phyloP scores from a whole-genome alignment of 2,888 invertebrate genomes.

The Hypsopygia costalis region DNA sequence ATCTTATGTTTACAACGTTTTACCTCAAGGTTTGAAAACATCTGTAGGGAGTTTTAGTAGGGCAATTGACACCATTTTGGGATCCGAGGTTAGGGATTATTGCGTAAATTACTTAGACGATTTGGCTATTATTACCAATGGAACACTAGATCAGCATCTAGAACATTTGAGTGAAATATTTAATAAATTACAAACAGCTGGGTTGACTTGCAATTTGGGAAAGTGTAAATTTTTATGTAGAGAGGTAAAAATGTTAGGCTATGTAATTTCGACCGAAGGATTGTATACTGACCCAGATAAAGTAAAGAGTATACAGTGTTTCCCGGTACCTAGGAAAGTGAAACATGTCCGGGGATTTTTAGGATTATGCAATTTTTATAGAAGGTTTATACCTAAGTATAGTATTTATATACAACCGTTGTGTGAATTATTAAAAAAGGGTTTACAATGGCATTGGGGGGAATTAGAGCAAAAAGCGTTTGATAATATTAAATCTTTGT shows the following conservation, averaged over 20 bases:
- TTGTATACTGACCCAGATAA: conserved; percentile 19
- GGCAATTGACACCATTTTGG: conserved; percentile 26
- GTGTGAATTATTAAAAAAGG: conserved; percentile 21
- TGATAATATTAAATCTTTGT: conserved; percentile 20
- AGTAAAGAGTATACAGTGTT: no score
- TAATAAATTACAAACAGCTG: no score
- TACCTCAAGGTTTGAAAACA: no score
- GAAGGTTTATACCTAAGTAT: conserved; percentile 21
- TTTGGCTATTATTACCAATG: conserved; percentile 20
- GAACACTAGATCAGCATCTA: conserved; percentile 16
- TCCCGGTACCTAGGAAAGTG: conserved; percentile 15
- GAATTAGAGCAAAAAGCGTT: no score
- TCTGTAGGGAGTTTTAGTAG: conserved; percentile 22
- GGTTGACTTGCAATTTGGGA: no score
- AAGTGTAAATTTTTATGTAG: conserved; percentile 1
- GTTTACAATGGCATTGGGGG: conserved; percentile 15
- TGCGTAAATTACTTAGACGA: conserved; percentile 28
- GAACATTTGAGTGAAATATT: conserved; percentile 16
- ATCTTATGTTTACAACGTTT: no score
- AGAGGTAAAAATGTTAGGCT: conserved; percentile 20
- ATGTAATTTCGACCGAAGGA: conserved; percentile 18
- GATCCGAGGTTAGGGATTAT: conserved; percentile 19
- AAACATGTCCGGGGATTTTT: conserved; percentile 23
- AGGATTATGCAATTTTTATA: conserved; percentile 24
- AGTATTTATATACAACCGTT: no score